phyloP scores from a whole-genome alignment of 2,888 invertebrate species.

The Drosophila testacea region DNA sequence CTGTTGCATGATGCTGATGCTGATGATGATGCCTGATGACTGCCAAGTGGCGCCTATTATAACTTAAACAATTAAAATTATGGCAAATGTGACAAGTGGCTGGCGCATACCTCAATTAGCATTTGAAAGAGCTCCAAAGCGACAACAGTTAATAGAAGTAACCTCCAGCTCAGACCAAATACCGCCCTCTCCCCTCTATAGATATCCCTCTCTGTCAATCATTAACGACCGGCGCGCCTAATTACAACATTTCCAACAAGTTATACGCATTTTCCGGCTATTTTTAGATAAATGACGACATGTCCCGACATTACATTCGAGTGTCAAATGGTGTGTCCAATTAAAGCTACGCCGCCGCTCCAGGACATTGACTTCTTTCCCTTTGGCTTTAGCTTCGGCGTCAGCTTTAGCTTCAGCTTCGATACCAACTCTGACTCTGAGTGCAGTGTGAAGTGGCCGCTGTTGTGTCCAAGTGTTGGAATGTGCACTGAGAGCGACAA shows the following conservation, averaged over 20 bases:
- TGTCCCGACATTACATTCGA: constrained; percentile 45
- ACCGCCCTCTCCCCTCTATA: neutral
- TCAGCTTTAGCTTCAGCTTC: neutral
- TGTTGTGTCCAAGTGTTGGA: constrained; percentile 69
- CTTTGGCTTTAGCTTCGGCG: neutral
- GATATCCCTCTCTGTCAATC: constrained; percentile 19
- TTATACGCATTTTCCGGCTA: constrained; percentile 52
- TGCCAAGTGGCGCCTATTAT: constrained; percentile 68
- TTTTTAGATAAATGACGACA: constrained; percentile 75
- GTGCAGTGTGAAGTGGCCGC: constrained; percentile 63
- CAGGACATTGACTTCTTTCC: constrained; percentile 73
- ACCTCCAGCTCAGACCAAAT: constrained; percentile 2
- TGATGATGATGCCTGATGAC: constrained; percentile 2
- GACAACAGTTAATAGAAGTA: constrained; percentile 30
- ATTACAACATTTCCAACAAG: constrained; percentile 56
- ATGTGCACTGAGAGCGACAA: constrained; percentile 60
- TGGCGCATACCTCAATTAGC: constrained; percentile 79
- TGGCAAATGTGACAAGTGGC: constrained; percentile 76
- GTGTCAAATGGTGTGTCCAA: constrained; percentile 76
- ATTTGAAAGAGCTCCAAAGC: constrained; percentile 44
- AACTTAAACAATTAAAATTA: constrained; percentile 76
- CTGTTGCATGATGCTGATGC: neutral
- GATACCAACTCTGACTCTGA: neutral
- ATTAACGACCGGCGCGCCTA: constrained; percentile 52
- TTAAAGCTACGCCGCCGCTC: constrained; percentile 63